These are phyloP conservation scores for Harpegnathos saltator DNA, from an alignment of 1,140 invertebrate genomes.

Conservation along the genomic window DNA sequence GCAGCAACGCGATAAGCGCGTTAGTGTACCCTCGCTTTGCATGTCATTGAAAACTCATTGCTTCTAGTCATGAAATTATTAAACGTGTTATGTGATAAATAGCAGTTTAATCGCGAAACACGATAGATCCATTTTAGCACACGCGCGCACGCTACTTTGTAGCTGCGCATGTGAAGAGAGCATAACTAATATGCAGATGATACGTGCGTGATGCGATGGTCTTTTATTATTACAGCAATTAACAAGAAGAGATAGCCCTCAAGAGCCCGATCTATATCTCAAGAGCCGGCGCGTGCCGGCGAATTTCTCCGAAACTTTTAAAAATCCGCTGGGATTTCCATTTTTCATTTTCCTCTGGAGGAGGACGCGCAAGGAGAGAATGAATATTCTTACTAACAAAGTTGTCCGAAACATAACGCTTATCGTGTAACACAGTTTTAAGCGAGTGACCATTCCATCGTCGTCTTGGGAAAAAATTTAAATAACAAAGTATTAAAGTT, in stretches of 20 bases:
- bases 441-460: neutral
- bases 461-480: too few relatives aligned
- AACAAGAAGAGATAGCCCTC: neutral
- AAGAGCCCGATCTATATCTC: too few relatives aligned
- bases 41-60: neutral
- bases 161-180: conserved; percentile 79
- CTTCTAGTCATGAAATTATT: conserved; percentile 16
- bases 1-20: neutral
- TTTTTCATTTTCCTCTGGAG: neutral
- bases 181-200: conserved; percentile 75
- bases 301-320: too few relatives aligned
- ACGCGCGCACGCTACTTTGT: neutral
- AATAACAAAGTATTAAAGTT: neutral
- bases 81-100: conserved; percentile 23
- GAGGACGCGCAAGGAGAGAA: neutral
- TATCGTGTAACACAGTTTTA: neutral
- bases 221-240: conserved; percentile 45
- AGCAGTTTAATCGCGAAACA: conserved; percentile 23
- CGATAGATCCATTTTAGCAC: neutral
- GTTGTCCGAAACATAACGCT: neutral
- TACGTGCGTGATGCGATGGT: neutral
- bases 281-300: neutral
- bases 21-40: neutral
- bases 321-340: too few relatives aligned
- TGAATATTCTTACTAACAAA: neutral